Percentiles rank a stretch among this genome's conserved stretches.
Conservation (phyloP, 2,888 invertebrate species). For the Encarsia formosa region DNA sequence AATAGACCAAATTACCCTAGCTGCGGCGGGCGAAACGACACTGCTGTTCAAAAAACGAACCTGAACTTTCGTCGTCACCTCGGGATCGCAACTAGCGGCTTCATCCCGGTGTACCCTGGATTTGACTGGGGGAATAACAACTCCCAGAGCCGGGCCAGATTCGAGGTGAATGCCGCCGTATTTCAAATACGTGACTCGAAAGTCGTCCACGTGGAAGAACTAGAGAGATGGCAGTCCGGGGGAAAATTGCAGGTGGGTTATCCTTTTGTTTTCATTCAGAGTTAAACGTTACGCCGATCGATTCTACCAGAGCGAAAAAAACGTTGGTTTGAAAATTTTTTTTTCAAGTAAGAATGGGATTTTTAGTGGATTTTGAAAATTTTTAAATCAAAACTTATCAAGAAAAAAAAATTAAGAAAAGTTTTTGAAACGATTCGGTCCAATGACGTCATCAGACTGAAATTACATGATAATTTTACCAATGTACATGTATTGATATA, state of each 20-base stretch:
- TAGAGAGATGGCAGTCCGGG: conserved; percentile 78
- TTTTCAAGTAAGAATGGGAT: too few species aligned
- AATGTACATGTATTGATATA: too few species aligned
- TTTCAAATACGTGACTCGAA: conserved; percentile 70
- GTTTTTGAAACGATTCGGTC: too few species aligned
- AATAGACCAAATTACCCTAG: conserved; percentile 65
- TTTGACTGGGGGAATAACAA: conserved; percentile 42
- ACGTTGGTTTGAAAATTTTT: too few species aligned
- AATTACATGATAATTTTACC: too few species aligned
- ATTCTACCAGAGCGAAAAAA: too few species aligned
- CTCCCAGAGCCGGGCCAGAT: conserved; percentile 40
- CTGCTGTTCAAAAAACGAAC: conserved; percentile 55
- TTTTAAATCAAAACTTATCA: too few species aligned
- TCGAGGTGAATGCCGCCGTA: conserved; percentile 36
- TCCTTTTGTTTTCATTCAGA: conserved; percentile 15
- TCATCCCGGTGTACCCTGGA: conserved; percentile 38
- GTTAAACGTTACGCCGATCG: too few species aligned
- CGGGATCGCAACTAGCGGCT: conserved; percentile 22
- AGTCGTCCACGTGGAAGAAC: conserved; percentile 64
- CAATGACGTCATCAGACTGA: too few species aligned
- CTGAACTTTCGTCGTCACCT: conserved; percentile 8
- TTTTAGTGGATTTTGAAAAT: too few species aligned
- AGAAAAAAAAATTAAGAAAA: too few species aligned
- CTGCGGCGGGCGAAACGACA: conserved; percentile 76
- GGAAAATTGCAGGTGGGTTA: conserved; percentile 62